Base-by-base conservation (phyloP, 64 coral and sea anemone species). In the Montipora efflorescens region DNA sequence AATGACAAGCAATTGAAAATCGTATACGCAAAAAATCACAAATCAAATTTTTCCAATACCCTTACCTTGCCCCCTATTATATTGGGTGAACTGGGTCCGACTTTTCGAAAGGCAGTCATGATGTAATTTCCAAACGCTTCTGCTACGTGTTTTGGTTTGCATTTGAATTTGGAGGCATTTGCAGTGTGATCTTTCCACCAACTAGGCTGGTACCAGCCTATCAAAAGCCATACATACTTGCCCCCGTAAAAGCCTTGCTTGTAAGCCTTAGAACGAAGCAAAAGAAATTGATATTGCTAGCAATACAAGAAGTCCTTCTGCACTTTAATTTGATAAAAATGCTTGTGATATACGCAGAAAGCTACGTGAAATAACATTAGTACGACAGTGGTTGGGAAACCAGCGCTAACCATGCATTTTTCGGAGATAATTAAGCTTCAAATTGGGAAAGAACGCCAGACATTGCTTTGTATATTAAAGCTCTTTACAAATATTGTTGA, bases 221-320 rank as follows among this genome's bases (percentile, higher is more conserved):
- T 8, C 49, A 94, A 1, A 67, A 94, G 25, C 93, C 93, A 94
- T 28, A 84, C 87, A 47, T 90, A 94, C 45, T 90, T 94, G 50
- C 57, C 10, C 8, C 93, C 93, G 58, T 90, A 90, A 62, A 94
- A 7, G 0, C 88, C 93, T 70, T 81, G 62, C 49, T 82, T 74
- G 79, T 90, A 94, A 67, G 93, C 93, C 93, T 94, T 46, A 52
- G 36, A 16, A 78, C 13, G 11, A 48, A 8, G 21, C 13, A 76
- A 76, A 4, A 47, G 43, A 71, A 19, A 86, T 48, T n/a, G 53
- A 52, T 7, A 71, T 4, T 9, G 36, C 5, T 48, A 0, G 20
- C 36, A 44, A 48, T 69, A 22, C 11, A 67, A 21, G 28, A 13
- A 14, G 11, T 13, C 11, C 62, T 4, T 36, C 36, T 36, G 36